phyloP scores from a whole-genome alignment of 2,797 vertebrate genomes.

The Tarsius wallacei region DNA sequence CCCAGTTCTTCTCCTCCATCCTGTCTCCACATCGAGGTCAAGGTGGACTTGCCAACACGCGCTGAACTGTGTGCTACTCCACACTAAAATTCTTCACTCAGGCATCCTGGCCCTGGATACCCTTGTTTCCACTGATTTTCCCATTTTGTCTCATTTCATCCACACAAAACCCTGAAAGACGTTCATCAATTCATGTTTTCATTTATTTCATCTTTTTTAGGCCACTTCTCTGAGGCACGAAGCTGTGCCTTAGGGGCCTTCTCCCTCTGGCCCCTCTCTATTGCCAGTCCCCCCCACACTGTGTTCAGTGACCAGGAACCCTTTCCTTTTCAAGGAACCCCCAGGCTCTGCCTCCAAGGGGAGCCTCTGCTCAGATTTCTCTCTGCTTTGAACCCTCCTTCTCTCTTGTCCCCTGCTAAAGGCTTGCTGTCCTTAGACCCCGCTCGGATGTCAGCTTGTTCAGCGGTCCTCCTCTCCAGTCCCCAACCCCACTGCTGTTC shows the following conservation, averaged over 20 bases:
- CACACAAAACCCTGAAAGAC: neutral
- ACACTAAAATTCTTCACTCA: neutral
- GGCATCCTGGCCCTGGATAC: too few relatives aligned
- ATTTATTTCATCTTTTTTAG: neutral
- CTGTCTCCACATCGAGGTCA: neutral
- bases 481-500: neutral
- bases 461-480: neutral
- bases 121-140: neutral
- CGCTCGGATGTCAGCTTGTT: neutral
- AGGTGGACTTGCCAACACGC: neutral
- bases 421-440: neutral
- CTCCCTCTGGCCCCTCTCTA: neutral
- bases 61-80: fast-evolving
- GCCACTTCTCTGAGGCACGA: neutral
- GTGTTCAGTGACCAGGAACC: neutral
- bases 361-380: neutral
- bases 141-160: slow-evolving; percentile 17
- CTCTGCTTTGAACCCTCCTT: neutral
- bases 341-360: neutral
- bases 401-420: neutral
- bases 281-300: fast-evolving
- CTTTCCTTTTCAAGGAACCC: neutral
- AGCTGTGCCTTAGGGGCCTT: neutral
- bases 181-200: neutral
- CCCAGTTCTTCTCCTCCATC: neutral